Evolutionary conservation across 2,113 vertebrate species (phyloP).

Genomic region (Ciconia maguari): DNA sequence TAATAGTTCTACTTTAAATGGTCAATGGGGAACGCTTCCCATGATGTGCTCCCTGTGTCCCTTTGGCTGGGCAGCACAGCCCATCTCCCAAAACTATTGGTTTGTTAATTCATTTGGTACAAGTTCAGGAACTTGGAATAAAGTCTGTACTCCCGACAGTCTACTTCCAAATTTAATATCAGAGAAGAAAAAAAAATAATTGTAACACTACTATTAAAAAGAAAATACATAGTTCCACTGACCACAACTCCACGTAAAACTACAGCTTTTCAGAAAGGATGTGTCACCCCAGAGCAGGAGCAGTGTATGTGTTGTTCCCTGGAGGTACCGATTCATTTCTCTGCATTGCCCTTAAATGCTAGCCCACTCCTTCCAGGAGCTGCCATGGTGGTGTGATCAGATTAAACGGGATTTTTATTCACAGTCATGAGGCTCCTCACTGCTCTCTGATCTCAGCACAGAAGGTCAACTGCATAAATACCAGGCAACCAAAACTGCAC

Average conservation of each 20-base stretch:
- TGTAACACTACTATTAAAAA: neutral
- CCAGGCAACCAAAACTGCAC: neutral
- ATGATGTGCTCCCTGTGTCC: neutral
- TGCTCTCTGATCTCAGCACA: conserved; percentile 5
- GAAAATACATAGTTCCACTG: neutral
- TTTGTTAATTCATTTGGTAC: neutral
- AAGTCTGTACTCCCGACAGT: neutral
- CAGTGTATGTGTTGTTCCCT: fast-evolving
- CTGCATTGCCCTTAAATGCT: neutral
- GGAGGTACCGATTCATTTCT: neutral
- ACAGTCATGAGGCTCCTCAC: neutral
- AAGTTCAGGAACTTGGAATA: neutral
- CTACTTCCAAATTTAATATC: neutral
- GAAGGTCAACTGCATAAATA: conserved; percentile 2
- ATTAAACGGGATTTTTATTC: neutral
- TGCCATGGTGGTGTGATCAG: neutral
- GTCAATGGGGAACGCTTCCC: neutral
- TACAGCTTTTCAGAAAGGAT: neutral
- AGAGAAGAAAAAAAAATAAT: neutral
- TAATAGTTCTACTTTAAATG: neutral
- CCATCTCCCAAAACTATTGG: neutral
- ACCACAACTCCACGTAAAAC: neutral
- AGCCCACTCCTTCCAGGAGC: neutral
- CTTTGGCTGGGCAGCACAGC: neutral
- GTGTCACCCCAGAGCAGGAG: neutral